phyloP scores from a whole-genome alignment of 2,797 vertebrate species.

The Acipenser ruthenus region DNA sequence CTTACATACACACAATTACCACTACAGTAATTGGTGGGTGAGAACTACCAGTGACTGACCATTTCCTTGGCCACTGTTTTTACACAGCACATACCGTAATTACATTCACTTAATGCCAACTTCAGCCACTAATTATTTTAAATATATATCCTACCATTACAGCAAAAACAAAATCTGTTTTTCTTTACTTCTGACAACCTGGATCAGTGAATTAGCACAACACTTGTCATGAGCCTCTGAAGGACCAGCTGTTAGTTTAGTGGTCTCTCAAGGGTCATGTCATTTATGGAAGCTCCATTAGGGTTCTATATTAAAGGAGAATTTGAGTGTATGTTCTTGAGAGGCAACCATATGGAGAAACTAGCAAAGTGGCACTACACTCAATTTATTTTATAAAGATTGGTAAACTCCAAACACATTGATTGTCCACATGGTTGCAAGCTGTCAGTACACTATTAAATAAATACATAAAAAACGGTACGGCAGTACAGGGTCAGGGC shows the following conservation, averaged over 20 bases:
- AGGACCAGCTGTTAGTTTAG: slow-evolving; percentile 10
- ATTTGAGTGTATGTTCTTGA: too few relatives aligned
- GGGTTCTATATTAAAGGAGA: too few relatives aligned
- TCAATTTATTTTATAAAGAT: too few relatives aligned
- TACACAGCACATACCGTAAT: slow-evolving; percentile 20
- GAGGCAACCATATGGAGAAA: too few relatives aligned
- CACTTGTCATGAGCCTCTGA: not conserved
- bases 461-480: too few relatives aligned
- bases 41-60: not conserved
- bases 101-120: slow-evolving; percentile 6
- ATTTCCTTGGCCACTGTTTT: not conserved
- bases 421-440: too few relatives aligned
- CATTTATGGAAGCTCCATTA: too few relatives aligned
- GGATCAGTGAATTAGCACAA: slow-evolving; percentile 15
- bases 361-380: too few relatives aligned
- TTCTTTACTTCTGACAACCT: not conserved
- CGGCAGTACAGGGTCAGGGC: too few relatives aligned
- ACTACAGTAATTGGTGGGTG: not conserved
- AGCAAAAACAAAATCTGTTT: not conserved
- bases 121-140: slow-evolving; percentile 10
- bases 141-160: slow-evolving; percentile 1
- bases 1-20: not conserved
- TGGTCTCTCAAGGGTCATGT: too few relatives aligned
- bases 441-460: too few relatives aligned
- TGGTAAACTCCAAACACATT: too few relatives aligned